Evolutionary conservation across 2,797 vertebrate species (phyloP), one percentile per base, ranked within the genome.

Genomic region (Halcyon chelicuti): DNA sequence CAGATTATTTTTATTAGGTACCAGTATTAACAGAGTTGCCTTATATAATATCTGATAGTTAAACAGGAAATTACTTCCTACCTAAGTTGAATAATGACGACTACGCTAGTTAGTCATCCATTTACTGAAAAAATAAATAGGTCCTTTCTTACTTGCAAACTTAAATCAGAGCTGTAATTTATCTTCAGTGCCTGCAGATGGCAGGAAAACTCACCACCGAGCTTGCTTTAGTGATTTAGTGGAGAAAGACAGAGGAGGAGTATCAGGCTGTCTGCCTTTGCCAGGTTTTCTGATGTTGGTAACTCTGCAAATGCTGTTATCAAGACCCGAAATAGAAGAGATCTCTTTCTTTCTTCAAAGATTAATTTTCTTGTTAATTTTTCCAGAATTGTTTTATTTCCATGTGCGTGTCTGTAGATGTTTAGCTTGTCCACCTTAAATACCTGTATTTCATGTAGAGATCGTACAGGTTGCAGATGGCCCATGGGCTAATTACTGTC

Each of bases 31-130:
- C 94, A 94, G 58, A 89, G 68, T 95, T 95, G 90, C 96, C 91
- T 94, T 94, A 67, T 96, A 72, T 83, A 96, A 95, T 91, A 96
- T 95, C 77, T 93, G 79, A 96, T 65, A 79, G 94, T 98, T 97
- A 91, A 96, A 96, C 96, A 97, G 98, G 97, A 97, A 98, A 94
- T 96, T 92, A 93, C 95, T 96, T 96, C 93, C 93, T 96, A 88
- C 95, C 96, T 86, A 57, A 95, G 88, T 94, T 95, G 95, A 96
- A 95, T 97, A 96, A 95, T 95, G 95, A 89, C 89, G 63, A 89
- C 96, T 97, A 61, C 95, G 95, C 94, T 91, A 76, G 91, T 82
- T 73, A 84, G 91, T 84, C 94, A 31, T 88, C 86, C 63, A 60
- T 81, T 96, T 77, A 51, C 80, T 88, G 37, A 40, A 95, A 96